These are phyloP conservation scores for Notarius lentiginosus DNA, from an alignment of 2,113 vertebrate species.

Conservation along the genomic window DNA sequence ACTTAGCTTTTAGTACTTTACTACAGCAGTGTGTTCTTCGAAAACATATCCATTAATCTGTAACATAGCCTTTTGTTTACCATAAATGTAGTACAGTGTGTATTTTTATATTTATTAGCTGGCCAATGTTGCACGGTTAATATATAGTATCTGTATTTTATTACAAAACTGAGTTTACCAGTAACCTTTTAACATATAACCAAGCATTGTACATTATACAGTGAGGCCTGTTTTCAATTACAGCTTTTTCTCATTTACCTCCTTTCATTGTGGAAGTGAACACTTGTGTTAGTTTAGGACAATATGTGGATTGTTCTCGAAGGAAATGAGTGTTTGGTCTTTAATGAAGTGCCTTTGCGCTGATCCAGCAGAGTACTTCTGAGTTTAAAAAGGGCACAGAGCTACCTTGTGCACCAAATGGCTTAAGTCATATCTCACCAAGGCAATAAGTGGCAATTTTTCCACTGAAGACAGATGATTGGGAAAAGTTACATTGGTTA, in stretches of 20 bases:
- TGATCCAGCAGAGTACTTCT: conserved; percentile 15
- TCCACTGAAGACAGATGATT: neutral
- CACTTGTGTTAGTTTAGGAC: conserved; percentile 43
- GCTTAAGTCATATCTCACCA: neutral
- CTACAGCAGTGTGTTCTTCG: neutral
- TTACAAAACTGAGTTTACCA: neutral
- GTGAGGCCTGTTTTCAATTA: conserved; percentile 43
- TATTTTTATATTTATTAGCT: neutral
- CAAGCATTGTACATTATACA: conserved; percentile 1
- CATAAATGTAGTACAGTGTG: neutral
- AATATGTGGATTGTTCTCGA: conserved; percentile 43
- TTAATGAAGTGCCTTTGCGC: conserved; percentile 15
- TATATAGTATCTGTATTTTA: neutral
- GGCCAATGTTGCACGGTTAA: neutral
- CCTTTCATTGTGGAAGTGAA: conserved; percentile 26
- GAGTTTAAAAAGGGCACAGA: conserved; percentile 25
- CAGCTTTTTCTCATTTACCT: conserved; percentile 25
- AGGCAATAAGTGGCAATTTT: neutral
- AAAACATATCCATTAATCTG: neutral
- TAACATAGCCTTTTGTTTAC: neutral
- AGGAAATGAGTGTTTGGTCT: conserved; percentile 45
- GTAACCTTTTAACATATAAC: neutral
- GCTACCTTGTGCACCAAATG: conserved; percentile 10
- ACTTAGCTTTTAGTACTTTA: neutral
- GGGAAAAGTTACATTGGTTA: neutral